These are phyloP conservation scores for Poecilia wingei DNA, from an alignment of 2,797 vertebrate genomes.

Conservation along the genomic window DNA sequence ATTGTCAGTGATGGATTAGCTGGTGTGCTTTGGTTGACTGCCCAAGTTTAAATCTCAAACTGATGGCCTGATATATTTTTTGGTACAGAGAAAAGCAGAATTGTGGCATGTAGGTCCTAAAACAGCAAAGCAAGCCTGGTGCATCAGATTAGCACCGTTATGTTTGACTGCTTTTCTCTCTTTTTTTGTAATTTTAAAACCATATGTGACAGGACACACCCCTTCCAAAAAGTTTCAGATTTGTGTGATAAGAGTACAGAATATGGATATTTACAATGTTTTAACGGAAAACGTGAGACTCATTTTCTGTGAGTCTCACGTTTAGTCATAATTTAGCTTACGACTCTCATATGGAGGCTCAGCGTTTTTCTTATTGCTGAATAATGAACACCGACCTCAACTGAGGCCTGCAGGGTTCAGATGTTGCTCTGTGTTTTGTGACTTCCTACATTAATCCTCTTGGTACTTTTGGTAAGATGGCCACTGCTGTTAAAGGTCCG, in stretches of 20 bases:
- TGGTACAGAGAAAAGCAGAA: neutral
- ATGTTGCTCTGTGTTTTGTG: neutral
- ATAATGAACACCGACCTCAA: neutral
- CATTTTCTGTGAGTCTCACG: neutral
- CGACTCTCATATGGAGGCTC: neutral
- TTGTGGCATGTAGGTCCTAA: neutral
- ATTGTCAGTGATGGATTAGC: neutral
- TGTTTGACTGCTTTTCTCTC: neutral
- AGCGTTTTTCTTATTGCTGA: neutral
- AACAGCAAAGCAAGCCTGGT: neutral
- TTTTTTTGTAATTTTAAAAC: neutral
- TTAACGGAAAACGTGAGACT: neutral
- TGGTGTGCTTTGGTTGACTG: neutral
- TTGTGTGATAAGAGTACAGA: neutral
- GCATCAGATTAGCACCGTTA: neutral
- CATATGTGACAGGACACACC: neutral
- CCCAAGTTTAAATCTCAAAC: neutral
- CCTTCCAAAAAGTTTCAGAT: neutral
- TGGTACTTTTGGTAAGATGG: neutral
- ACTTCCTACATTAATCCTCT: neutral
- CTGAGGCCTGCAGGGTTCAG: neutral
- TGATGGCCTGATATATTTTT: neutral
- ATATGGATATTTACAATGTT: neutral
- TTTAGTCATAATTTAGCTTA: neutral
- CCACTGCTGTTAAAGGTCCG: neutral